phyloP scores from a whole-genome alignment of 2,113 vertebrate genomes.

The Urocitellus parryii region DNA sequence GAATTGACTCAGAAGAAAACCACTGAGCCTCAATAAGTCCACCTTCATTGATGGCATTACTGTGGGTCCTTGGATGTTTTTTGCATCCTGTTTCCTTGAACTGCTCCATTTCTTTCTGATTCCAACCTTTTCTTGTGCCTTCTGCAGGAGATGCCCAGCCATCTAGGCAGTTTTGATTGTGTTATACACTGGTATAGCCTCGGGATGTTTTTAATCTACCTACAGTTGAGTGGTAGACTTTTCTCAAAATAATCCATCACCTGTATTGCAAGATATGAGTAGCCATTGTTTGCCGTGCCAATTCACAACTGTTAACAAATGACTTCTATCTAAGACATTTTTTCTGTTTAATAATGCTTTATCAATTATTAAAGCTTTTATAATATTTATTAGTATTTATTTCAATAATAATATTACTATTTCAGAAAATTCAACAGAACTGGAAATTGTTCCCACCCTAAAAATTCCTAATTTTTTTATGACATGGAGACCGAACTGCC shows the following conservation, averaged over 20 bases:
- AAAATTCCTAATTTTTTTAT: neutral
- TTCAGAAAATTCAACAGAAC: slow-evolving; percentile 22
- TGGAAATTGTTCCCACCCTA: neutral
- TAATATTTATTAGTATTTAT: neutral
- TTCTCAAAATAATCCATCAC: neutral
- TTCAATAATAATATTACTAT: neutral
- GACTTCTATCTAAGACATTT: neutral
- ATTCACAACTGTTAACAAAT: neutral
- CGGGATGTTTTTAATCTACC: neutral
- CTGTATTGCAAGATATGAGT: neutral
- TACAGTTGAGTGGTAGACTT: neutral
- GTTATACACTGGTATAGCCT: neutral
- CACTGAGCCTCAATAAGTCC: neutral
- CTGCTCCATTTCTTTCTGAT: neutral
- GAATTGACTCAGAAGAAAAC: neutral
- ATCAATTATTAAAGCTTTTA: neutral
- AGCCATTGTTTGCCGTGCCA: neutral
- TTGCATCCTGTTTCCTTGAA: neutral
- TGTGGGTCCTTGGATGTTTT: neutral
- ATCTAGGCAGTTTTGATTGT: neutral
- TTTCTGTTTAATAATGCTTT: neutral
- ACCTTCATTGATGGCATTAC: neutral
- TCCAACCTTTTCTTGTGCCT: neutral
- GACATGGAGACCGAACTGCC: neutral
- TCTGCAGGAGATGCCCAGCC: neutral